Conservation (phyloP, 2,888 invertebrate genomes). For the Ochlodes sylvanus region DNA sequence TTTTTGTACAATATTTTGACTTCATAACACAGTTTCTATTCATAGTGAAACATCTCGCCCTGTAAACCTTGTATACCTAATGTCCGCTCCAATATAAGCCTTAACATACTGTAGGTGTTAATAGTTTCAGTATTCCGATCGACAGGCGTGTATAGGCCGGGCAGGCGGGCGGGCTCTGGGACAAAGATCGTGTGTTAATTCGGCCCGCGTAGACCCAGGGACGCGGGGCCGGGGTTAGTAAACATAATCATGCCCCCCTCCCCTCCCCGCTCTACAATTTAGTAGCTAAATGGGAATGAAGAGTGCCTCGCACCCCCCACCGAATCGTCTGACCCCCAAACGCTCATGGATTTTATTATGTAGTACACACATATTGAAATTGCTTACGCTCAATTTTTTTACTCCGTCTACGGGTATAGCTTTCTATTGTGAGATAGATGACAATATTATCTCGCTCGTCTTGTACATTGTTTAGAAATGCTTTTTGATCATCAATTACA, state of each 20-base stretch:
- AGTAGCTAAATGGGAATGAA: constrained; percentile 82
- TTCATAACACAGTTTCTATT: no score
- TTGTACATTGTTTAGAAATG: constrained; percentile 8
- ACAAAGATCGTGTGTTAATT: constrained; percentile 82
- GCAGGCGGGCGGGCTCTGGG: constrained; percentile 54
- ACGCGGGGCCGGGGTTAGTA: constrained; percentile 73
- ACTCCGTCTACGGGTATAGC: constrained; percentile 10
- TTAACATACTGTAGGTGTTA: background rate
- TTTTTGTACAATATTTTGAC: no score
- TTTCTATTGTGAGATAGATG: constrained; percentile 25
- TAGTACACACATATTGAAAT: constrained; percentile 39
- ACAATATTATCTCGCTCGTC: constrained; percentile 12
- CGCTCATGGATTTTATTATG: constrained; percentile 68
- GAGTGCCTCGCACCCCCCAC: constrained; percentile 67
- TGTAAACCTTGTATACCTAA: no score
- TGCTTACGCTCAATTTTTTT: constrained; percentile 31
- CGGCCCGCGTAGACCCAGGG: constrained; percentile 72
- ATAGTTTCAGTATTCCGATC: constrained; percentile 3
- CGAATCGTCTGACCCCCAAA: constrained; percentile 58
- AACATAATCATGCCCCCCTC: constrained; percentile 80
- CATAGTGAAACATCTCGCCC: no score
- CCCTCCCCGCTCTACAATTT: constrained; percentile 73
- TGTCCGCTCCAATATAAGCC: no score
- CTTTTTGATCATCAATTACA: background rate
- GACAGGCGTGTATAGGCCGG: background rate